Base-by-base conservation (phyloP, 2,113 vertebrate species). In the Monopterus albus region DNA sequence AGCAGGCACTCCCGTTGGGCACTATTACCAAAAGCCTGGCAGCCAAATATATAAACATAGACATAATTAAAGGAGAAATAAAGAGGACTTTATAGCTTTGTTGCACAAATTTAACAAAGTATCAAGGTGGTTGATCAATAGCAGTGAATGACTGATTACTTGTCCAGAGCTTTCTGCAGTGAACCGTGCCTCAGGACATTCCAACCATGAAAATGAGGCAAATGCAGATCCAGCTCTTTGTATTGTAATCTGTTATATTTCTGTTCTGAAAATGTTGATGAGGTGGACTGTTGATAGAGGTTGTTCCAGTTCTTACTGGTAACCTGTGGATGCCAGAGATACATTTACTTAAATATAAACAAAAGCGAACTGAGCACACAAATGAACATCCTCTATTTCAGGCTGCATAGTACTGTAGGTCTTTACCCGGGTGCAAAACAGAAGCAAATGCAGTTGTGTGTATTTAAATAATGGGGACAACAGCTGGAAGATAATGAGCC, bases 41-140 rank as follows among this genome's bases (percentile, higher is more conserved):
- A 21, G 64, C 33, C 43, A 60, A 50, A 49, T 13, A 43, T 15
- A 50, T 26, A 29, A 46, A 51, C 8, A 42, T 35, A 58, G 36
- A 25, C 29, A 9, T 71, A 45, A 51, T 55, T 49, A 36, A 26
- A 59, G 9, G 33, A 46, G 43, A 11, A 46, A 26, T 9, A 36
- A 57, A 47, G 40, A n/a, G 18, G 28, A 40, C 46, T 63, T 47
- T 23, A 61, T 29, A 21, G 69, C 31, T 31, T 74, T 21, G 15
- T 2, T 20, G n/a, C 47, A 65, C 72, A 72, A 21, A 76, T 3
- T 63, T 40, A 64, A 66, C n/a, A 29, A 52, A 21, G 20, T 46
- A 50, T 67, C 6, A 25, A 2, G 2, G 36, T 4, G 38, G 13
- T 11, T n/a, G 40, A 71, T 81, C 45, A 33, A 63, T 57, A 51